Base-by-base conservation (phyloP, 2,113 vertebrate species). In the Poeciliopsis retropinna region DNA sequence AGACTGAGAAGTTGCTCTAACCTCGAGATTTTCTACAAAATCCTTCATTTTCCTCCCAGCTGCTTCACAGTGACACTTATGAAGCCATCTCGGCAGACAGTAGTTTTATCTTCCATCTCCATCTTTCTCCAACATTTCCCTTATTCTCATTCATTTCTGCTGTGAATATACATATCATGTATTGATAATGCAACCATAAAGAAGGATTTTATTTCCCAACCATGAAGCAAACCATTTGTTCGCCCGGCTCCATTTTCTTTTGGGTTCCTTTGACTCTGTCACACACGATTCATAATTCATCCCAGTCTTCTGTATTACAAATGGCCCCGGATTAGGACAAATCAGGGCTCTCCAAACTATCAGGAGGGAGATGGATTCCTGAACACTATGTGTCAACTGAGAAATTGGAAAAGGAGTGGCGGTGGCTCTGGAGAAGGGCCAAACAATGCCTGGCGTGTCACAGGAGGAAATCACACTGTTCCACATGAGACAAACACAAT, bases 401-500 rank as follows among this genome's bases (percentile, higher is more conserved):
- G 90, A 92, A 88, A 94, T 92, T 93, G 91, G 86, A 86, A 88
- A 61, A 89, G 81, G 76, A 86, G 83, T 80, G 85, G 85, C 83
- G 75, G 82, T 67, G 89, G 85, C 87, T 84, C 88, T 57, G 69
- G 87, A 92, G 90, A 89, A 84, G 67, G 82, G 79, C 88, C 89
- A 87, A 89, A 92, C 89, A 77, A 85, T 72, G 89, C 79, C 80
- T 22, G 78, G 75, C 67, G 30, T 78, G 91, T 93, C 89, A 67
- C 84, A 67, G 84, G 90, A 93, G 88, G 89, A 92, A 93, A 94
- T 93, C 82, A 68, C 86, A 87, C 89, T 82, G 92, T 93, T 93
- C 93, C 92, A 92, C 91, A 93, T 92, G 92, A 94, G 91, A 94
- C 92, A 94, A 94, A 93, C 91, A 93, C 93, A 94, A 95, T 94